These are phyloP conservation scores for Pollimyrus isidori DNA, from an alignment of 2,113 vertebrate genomes.

Conservation along the genomic window DNA sequence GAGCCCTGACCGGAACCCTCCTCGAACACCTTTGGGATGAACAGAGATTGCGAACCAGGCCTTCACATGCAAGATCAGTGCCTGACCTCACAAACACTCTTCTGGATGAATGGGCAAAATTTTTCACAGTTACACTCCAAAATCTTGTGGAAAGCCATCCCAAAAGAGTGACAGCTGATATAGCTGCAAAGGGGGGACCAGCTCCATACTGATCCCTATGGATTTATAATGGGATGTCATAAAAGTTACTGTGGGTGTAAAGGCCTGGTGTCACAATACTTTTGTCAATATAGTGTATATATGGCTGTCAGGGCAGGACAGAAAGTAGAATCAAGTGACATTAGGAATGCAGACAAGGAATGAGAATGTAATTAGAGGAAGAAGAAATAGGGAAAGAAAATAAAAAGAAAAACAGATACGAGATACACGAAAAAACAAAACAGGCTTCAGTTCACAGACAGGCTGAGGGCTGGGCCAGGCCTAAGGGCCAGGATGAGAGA, in stretches of 20 bases:
- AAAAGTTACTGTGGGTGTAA: neutral
- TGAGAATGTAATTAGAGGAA: neutral
- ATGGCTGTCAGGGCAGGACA: neutral
- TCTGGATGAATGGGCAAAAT: neutral
- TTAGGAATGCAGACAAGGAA: neutral
- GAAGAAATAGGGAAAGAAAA: neutral
- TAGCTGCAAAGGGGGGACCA: neutral
- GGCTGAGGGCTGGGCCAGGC: neutral
- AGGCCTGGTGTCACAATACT: neutral
- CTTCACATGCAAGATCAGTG: neutral
- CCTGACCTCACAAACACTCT: neutral
- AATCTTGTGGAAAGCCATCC: neutral
- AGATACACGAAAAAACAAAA: neutral
- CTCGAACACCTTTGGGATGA: neutral
- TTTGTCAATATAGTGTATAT: neutral
- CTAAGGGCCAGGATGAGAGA: neutral
- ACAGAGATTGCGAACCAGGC: neutral
- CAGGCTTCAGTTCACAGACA: neutral
- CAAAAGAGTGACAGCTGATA: neutral
- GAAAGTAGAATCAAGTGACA: neutral
- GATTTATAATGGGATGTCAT: neutral
- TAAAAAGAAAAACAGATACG: neutral
- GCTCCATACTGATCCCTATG: neutral
- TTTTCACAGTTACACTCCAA: neutral
- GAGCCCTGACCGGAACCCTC: neutral